Evolutionary conservation across 64 coral and sea anemone genomes (phyloP).

Genomic region (Actinia tenebrosa): DNA sequence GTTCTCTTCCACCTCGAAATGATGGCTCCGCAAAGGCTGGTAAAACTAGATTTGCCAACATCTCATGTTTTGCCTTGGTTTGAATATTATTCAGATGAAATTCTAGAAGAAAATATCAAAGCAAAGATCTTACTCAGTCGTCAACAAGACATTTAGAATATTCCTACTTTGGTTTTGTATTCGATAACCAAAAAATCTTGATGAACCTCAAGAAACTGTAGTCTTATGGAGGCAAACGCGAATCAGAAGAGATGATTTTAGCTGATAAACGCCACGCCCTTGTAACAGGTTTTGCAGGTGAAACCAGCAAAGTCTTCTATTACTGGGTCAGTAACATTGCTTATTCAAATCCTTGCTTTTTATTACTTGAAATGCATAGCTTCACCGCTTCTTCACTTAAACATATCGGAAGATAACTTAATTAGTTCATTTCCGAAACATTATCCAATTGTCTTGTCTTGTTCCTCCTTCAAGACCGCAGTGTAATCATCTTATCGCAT

Average conservation of each 20-base stretch:
- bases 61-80: conserved; percentile 82
- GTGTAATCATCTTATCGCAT: neutral
- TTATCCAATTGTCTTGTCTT: neutral
- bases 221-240: neutral
- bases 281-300: conserved; percentile 16
- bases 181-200: neutral
- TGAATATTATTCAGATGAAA: conserved; percentile 78
- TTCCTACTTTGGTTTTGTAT: neutral
- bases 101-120: conserved; percentile 36
- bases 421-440: conserved; percentile 3
- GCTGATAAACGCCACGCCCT: neutral
- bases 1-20: conserved; percentile 22
- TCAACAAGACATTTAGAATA: neutral
- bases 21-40: conserved; percentile 43
- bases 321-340: neutral
- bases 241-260: neutral
- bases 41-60: conserved; percentile 79
- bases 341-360: no score
- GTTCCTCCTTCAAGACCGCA: neutral
- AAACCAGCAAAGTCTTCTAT: neutral
- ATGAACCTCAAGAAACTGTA: neutral
- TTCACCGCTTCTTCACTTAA: neutral
- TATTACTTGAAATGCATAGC: neutral
- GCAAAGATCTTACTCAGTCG: neutral
- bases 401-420: neutral